phyloP scores from a whole-genome alignment of 2,797 vertebrate genomes.

The Lerista edwardsae region DNA sequence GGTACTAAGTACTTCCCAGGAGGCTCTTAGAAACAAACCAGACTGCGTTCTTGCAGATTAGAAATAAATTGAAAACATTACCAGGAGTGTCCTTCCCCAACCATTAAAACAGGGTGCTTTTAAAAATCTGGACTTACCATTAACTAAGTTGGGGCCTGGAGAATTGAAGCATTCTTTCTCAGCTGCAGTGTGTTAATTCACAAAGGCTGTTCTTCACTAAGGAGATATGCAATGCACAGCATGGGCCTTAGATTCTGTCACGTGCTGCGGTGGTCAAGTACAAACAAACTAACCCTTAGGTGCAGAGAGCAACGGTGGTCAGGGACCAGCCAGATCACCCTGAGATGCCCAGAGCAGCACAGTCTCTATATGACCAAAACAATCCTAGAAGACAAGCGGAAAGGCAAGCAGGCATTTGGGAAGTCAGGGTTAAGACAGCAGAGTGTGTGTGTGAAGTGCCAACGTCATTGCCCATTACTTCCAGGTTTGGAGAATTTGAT shows the following conservation, averaged over 20 bases:
- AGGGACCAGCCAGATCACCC: no score
- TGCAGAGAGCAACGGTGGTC: no score
- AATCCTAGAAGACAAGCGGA: no score
- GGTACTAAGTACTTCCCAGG: background rate
- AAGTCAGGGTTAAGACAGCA: no score
- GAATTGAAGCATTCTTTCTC: background rate
- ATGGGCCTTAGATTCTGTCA: background rate
- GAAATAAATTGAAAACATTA: slow-evolving; percentile 48
- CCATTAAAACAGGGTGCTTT: slow-evolving; percentile 28
- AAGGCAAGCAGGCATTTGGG: no score
- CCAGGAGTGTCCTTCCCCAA: slow-evolving; percentile 54
- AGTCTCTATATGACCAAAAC: no score
- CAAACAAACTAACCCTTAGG: no score
- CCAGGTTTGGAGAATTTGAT: no score
- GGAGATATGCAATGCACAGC: background rate
- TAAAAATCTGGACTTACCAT: background rate
- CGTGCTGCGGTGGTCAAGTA: no score
- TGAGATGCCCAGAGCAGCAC: no score
- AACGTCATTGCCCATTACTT: no score
- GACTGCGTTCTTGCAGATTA: slow-evolving; percentile 43
- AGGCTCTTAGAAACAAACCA: slow-evolving; percentile 31
- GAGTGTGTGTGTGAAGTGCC: no score
- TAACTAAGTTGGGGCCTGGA: slow-evolving; percentile 4
- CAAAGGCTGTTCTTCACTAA: background rate
- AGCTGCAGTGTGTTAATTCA: background rate